These are phyloP conservation scores for Eremobia ochroleuca DNA, from an alignment of 2,888 invertebrate genomes.

Conservation along the genomic window DNA sequence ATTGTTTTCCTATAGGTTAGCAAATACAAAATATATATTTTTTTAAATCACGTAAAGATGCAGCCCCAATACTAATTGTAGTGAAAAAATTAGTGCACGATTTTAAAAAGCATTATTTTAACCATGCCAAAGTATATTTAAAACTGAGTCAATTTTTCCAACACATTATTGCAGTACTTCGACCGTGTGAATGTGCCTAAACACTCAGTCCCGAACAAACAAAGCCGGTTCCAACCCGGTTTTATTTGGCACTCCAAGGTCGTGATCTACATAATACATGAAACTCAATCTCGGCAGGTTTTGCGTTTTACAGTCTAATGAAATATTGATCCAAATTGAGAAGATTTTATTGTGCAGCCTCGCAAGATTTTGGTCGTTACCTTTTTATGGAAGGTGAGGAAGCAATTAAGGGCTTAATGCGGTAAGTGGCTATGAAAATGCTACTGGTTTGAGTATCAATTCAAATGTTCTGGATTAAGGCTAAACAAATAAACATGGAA, in stretches of 20 bases:
- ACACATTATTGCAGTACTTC: constrained; percentile 52
- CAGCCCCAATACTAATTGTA: too few relatives aligned
- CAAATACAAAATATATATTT: too few relatives aligned
- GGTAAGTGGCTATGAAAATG: not conserved
- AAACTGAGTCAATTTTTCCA: constrained; percentile 35
- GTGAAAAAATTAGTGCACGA: too few relatives aligned
- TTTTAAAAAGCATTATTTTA: not conserved
- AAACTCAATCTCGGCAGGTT: constrained; percentile 55
- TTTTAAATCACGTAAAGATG: too few relatives aligned
- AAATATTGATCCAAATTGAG: constrained; percentile 59
- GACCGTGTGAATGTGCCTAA: constrained; percentile 51
- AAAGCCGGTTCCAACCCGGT: constrained; percentile 38
- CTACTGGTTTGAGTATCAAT: not conserved
- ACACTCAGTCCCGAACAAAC: constrained; percentile 67
- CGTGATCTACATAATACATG: constrained; percentile 67
- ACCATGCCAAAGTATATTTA: constrained; percentile 5
- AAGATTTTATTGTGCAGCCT: constrained; percentile 29
- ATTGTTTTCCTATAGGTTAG: too few relatives aligned
- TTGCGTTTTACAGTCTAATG: constrained; percentile 52
- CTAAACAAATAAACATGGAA: not conserved
- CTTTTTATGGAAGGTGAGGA: constrained; percentile 31
- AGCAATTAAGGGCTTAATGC: constrained; percentile 28
- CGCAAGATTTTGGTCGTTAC: constrained; percentile 18
- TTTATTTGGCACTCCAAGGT: constrained; percentile 54
- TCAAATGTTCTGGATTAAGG: not conserved